Percentiles rank a stretch among this genome's conserved stretches.
phyloP scores from a whole-genome alignment of 2,797 vertebrate species.

The Nannoperca obscura region DNA sequence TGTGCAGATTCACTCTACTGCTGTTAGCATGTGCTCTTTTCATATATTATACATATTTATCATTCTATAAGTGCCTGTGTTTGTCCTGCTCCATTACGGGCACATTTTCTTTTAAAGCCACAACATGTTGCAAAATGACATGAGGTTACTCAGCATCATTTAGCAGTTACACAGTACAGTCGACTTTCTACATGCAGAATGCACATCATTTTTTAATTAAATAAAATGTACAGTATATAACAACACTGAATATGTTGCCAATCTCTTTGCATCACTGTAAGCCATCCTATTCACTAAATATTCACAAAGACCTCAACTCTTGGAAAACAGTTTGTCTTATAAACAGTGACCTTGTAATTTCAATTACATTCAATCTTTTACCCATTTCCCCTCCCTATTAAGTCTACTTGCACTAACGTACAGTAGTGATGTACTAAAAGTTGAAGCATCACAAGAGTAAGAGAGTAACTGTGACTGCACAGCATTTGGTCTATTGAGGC shows the following conservation, averaged over 20 bases:
- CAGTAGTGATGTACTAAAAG: neutral
- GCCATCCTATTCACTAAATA: conserved; percentile 1
- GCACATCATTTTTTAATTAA: neutral
- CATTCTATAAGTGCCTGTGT: conserved; percentile 5
- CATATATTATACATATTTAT: conserved; percentile 22
- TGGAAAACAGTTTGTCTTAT: neutral
- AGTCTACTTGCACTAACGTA: neutral
- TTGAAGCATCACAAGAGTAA: conserved; percentile 2
- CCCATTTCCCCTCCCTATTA: neutral
- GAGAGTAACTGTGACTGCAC: neutral
- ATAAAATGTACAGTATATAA: neutral
- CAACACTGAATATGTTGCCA: neutral
- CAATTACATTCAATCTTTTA: neutral
- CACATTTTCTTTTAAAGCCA: neutral
- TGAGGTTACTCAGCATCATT: neutral
- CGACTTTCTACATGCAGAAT: too few relatives aligned
- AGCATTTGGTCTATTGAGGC: neutral
- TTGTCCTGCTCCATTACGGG: neutral
- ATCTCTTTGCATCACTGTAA: neutral
- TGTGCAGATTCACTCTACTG: conserved; percentile 28
- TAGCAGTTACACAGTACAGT: neutral
- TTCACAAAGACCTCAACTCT: neutral
- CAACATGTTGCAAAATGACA: neutral
- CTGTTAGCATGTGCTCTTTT: neutral
- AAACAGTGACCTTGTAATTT: neutral